Evolutionary conservation across 2,797 vertebrate genomes (phyloP).

Genomic region (Petrocephalus schoutedeni): DNA sequence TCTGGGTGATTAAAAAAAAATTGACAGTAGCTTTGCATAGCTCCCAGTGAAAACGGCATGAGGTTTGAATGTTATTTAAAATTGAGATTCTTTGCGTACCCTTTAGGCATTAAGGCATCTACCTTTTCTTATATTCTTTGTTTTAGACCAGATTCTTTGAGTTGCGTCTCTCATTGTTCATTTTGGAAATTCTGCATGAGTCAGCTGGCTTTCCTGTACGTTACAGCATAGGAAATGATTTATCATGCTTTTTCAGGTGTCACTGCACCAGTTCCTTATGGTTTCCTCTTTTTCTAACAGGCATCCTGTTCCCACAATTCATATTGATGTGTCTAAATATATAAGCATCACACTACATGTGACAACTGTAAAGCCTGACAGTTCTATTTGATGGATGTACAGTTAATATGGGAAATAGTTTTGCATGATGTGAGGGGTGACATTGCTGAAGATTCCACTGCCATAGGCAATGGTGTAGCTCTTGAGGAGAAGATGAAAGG

Average conservation of each 20-base stretch:
- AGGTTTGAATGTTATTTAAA: neutral
- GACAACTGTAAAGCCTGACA: neutral
- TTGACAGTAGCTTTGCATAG: neutral
- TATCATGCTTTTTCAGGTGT: conserved; percentile 34
- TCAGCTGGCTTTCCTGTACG: conserved; percentile 48
- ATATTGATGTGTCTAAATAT: neutral
- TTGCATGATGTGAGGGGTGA: neutral
- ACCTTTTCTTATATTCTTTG: neutral
- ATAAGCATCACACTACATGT: neutral
- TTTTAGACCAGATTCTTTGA: conserved; percentile 27
- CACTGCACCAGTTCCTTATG: conserved; percentile 41
- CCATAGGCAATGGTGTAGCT: neutral
- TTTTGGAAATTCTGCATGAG: conserved; percentile 42
- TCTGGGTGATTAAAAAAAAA: neutral
- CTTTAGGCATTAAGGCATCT: neutral
- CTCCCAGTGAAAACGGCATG: neutral
- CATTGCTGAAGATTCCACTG: neutral
- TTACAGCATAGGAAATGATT: conserved; percentile 43
- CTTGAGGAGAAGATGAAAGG: neutral
- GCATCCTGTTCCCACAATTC: conserved; percentile 45
- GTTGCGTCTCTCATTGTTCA: conserved; percentile 20
- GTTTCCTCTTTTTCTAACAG: conserved; percentile 45
- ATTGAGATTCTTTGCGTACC: neutral
- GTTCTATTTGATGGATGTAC: neutral
- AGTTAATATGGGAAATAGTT: neutral